Conservation (phyloP, 2,113 vertebrate genomes). For the Tragelaphus buxtoni region DNA sequence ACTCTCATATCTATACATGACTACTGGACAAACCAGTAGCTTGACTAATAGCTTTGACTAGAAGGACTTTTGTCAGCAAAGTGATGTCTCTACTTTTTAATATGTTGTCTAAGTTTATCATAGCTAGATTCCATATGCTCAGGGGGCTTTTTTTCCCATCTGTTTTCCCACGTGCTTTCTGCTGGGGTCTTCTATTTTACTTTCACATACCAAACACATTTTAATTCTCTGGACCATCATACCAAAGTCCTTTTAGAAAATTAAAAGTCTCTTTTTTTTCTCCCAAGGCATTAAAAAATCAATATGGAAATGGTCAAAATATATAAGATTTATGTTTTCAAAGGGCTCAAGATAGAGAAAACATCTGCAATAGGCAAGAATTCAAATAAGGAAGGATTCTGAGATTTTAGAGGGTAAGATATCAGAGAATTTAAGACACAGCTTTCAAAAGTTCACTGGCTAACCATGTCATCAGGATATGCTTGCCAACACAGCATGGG, state of each 20-base stretch:
- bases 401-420: slow-evolving; percentile 2
- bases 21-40: background rate
- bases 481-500: background rate
- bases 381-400: background rate
- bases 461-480: background rate
- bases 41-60: background rate
- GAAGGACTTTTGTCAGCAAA: background rate
- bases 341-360: background rate
- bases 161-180: background rate
- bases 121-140: background rate
- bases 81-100: background rate
- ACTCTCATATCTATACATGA: background rate
- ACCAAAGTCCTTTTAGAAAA: background rate
- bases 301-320: slow-evolving; percentile 7
- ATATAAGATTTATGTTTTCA: background rate
- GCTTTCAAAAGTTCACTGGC: background rate
- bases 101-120: background rate
- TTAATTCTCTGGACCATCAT: background rate
- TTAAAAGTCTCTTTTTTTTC: background rate
- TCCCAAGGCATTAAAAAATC: background rate
- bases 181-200: background rate
- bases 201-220: background rate
- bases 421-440: background rate
- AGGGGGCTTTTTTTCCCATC: background rate
- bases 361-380: background rate